Conservation (phyloP, 2,113 vertebrate genomes). For the Phylloscopus whistleri region DNA sequence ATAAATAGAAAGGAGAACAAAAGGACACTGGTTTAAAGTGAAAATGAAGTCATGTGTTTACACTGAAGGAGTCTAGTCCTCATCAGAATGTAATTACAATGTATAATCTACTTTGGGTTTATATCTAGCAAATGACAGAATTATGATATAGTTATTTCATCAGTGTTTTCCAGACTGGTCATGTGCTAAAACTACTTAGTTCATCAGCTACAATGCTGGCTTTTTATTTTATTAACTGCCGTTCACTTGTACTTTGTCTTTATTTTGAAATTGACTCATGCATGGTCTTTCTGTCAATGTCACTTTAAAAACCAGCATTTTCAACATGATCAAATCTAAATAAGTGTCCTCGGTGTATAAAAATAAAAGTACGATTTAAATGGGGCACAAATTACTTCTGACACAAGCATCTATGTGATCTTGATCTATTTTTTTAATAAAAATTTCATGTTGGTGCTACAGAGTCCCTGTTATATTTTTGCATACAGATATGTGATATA, state of each 20-base stretch:
- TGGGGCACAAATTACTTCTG: neutral
- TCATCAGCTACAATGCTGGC: neutral
- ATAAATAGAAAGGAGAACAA: conserved; percentile 19
- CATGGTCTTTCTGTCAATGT: neutral
- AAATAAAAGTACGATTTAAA: neutral
- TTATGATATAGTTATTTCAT: neutral
- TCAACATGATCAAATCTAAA: neutral
- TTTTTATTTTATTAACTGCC: neutral
- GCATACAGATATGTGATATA: neutral
- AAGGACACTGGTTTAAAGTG: conserved; percentile 28
- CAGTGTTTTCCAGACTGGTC: neutral
- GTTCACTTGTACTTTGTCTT: neutral
- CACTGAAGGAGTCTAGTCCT: neutral
- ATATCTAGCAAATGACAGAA: neutral
- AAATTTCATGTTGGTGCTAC: neutral
- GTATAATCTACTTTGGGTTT: neutral
- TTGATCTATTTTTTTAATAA: neutral
- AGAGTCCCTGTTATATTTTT: neutral
- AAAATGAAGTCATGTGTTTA: conserved; percentile 39
- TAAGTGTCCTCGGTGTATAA: neutral
- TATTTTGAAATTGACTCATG: neutral
- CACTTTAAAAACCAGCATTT: neutral
- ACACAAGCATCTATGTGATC: neutral
- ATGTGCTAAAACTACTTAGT: neutral
- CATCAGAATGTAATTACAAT: neutral